phyloP scores from a whole-genome alignment of 1,140 invertebrate species.

The Zaprionus ornatus region DNA sequence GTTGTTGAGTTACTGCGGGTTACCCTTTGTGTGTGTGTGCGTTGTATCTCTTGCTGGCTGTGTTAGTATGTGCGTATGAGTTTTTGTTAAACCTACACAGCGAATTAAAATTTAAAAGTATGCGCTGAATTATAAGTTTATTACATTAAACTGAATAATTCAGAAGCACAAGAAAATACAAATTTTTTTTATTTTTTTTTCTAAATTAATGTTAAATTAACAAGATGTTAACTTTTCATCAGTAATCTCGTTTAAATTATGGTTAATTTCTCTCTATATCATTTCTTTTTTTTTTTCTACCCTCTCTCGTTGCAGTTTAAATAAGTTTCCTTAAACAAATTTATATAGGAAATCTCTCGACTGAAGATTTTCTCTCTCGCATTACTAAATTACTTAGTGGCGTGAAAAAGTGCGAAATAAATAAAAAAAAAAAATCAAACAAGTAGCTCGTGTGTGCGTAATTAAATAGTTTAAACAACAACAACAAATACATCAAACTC shows the following conservation, averaged over 20 bases:
- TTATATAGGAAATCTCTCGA: constrained; percentile 51
- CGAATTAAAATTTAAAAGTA: constrained; percentile 44
- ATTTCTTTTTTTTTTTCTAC: constrained; percentile 51
- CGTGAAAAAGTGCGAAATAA: constrained; percentile 43
- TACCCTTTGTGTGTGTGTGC: constrained; percentile 43
- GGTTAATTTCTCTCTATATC: constrained; percentile 49
- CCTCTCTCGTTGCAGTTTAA: constrained; percentile 73
- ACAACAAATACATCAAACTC: constrained; percentile 64
- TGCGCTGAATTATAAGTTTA: constrained; percentile 52
- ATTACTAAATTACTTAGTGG: constrained; percentile 64
- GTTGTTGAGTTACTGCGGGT: constrained; percentile 45
- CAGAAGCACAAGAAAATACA: not conserved
- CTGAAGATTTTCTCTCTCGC: constrained; percentile 60
- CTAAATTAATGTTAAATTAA: not conserved
- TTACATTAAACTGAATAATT: constrained; percentile 22
- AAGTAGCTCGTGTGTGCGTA: constrained; percentile 58
- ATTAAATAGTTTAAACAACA: constrained; percentile 50
- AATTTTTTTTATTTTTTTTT: not conserved
- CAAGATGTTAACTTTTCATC: constrained; percentile 25
- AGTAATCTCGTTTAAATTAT: constrained; percentile 19
- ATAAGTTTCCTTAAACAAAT: constrained; percentile 65
- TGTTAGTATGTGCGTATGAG: constrained; percentile 68
- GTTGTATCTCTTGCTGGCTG: constrained; percentile 56
- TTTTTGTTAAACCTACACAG: constrained; percentile 50
- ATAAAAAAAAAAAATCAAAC: constrained; percentile 41